Evolutionary conservation across 2,113 vertebrate genomes (phyloP).

Genomic region (Salvelinus fontinalis): DNA sequence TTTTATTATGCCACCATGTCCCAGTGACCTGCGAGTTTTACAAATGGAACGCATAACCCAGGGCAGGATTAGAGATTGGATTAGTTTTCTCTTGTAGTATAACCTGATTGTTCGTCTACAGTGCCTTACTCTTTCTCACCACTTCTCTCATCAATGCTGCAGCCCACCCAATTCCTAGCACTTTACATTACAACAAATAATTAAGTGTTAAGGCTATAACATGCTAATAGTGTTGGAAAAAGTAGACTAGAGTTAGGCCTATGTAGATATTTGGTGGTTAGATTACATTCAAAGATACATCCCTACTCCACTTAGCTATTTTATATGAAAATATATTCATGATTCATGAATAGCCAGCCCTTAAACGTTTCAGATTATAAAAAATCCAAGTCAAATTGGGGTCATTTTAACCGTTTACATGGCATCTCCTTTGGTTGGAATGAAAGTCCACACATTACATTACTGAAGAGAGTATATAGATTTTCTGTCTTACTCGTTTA

Average conservation of each 20-base stretch:
- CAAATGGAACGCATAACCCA: constrained; percentile 28
- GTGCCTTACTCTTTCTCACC: not conserved
- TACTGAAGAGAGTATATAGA: not conserved
- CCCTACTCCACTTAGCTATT: not conserved
- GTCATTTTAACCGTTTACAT: not conserved
- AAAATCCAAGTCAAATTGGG: not conserved
- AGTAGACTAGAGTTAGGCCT: no score
- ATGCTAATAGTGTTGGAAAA: not conserved
- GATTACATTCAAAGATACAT: no score
- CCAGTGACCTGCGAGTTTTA: not conserved
- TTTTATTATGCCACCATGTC: constrained; percentile 17
- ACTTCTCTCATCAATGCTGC: not conserved
- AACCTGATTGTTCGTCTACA: not conserved
- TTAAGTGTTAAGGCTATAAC: not conserved
- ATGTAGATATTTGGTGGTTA: not conserved
- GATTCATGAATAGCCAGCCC: not conserved
- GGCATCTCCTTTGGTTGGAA: not conserved
- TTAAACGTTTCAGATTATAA: not conserved
- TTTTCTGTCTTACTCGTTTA: not conserved
- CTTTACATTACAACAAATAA: not conserved
- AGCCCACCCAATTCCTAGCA: not conserved
- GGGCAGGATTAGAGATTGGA: constrained; percentile 16
- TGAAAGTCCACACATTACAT: not conserved
- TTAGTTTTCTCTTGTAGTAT: constrained; percentile 11
- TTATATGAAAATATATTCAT: no score